These are phyloP conservation scores for Ceratosolen solmsi DNA, from an alignment of 1,140 invertebrate genomes.

Conservation along the genomic window DNA sequence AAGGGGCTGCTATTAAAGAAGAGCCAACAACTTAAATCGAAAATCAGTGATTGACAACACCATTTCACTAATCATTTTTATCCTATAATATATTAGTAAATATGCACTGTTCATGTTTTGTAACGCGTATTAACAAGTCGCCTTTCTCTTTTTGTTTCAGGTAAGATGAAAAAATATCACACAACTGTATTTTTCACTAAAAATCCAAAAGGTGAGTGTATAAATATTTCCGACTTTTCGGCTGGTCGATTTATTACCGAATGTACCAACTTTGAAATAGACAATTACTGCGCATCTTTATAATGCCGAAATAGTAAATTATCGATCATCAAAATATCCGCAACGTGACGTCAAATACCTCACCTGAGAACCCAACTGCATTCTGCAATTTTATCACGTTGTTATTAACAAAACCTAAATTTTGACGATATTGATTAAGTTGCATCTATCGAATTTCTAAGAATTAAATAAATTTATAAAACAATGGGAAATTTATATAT, in stretches of 20 bases:
- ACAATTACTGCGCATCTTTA: not conserved
- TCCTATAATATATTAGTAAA: not conserved
- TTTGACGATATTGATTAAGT: too few relatives aligned
- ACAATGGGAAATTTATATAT: too few relatives aligned
- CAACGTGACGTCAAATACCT: not conserved
- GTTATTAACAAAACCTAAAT: too few relatives aligned
- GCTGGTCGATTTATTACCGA: not conserved
- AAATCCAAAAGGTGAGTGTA: not conserved
- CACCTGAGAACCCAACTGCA: not conserved
- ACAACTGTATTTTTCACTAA: not conserved
- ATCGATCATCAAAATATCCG: not conserved
- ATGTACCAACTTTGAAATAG: not conserved
- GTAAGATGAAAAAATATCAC: conserved; percentile 42
- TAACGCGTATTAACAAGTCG: conserved; percentile 29
- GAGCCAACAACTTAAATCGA: not conserved
- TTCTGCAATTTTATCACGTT: not conserved
- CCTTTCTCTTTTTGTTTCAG: conserved; percentile 53
- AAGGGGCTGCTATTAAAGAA: not conserved
- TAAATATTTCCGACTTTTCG: not conserved
- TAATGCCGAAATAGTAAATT: not conserved
- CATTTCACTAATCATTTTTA: not conserved
- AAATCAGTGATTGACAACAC: not conserved
- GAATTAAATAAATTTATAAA: too few relatives aligned
- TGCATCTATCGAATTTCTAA: too few relatives aligned
- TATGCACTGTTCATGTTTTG: conserved; percentile 2